Base-by-base conservation (phyloP, 2,797 vertebrate genomes). In the Lepilemur septentrionalis region DNA sequence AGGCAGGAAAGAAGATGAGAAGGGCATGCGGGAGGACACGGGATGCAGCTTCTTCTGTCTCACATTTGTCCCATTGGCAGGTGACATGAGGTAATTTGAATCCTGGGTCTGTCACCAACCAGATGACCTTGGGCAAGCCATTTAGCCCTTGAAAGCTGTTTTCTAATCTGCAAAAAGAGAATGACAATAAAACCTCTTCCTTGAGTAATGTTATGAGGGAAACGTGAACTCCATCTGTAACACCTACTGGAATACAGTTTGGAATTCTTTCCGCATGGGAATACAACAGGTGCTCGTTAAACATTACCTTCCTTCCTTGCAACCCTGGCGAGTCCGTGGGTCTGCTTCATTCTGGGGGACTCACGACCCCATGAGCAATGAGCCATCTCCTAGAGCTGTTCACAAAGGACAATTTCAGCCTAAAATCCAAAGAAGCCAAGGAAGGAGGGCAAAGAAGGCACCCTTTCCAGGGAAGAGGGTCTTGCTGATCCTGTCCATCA, bases 311-410 rank as follows among this genome's bases (percentile, higher is more conserved):
- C 25, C 28, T 88, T 73, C 32, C 13, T 73, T 72, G 20, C 2
- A n/a, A 18, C 18, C 35, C 59, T 65, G 30, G 41, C 28, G 46
- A 52, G n/a, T 30, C 41, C 41, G 30, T 5, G 32, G 14, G 7
- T 4, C 41, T n/a, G 25, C n/a, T 73, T 94, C n/a, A 30, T 93
- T 69, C 55, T 20, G 28, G 73, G 41, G 35, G 22, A 20, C 32
- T 25, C 1, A 1, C 81, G 48, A 76, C 46, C 55, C 1, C 1
- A 7, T 35, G 72, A 38, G 38, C 43, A 84, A 65, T 28, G n/a
- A 92, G 25, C 63, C n/a, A 61, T 28, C 63, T 90, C 14, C 23
- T 35, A 78, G 87, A 93, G 69, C 30, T 63, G 13, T 75, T 89
- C 38, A 65, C 55, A 93, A 94, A 86, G 69, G 17, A 73, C 10